Evolutionary conservation across 2,888 invertebrate genomes (phyloP).

Genomic region (Trichogramma dendrolimi): DNA sequence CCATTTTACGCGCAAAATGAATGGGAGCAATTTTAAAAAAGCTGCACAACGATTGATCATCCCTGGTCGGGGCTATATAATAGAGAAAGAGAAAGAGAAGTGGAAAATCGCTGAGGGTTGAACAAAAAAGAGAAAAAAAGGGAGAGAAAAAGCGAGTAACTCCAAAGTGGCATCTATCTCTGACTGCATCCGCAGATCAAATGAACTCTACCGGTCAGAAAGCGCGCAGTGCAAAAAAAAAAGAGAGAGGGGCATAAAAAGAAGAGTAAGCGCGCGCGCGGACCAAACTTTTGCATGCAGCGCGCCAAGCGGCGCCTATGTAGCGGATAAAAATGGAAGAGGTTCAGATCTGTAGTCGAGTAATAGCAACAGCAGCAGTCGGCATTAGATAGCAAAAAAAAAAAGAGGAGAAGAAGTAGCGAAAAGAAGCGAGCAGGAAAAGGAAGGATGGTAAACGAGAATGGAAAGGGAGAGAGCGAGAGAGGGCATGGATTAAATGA

Average conservation of each 20-base stretch:
- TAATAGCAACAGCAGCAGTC: no score
- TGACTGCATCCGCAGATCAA: no score
- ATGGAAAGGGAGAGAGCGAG: background rate
- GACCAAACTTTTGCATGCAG: no score
- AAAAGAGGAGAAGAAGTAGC: background rate
- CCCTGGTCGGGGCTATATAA: slow-evolving; percentile 25
- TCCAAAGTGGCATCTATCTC: background rate
- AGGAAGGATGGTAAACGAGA: background rate
- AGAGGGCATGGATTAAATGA: background rate
- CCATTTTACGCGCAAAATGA: slow-evolving; percentile 26
- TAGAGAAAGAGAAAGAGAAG: slow-evolving; percentile 23
- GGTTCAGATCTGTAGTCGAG: no score
- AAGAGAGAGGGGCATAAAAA: background rate
- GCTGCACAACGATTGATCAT: slow-evolving; percentile 36
- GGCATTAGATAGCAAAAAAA: background rate
- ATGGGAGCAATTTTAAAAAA: slow-evolving; percentile 37
- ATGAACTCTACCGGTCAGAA: no score
- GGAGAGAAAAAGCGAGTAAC: slow-evolving; percentile 2
- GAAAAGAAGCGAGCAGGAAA: background rate
- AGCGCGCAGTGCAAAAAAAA: background rate
- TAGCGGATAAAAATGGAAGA: background rate
- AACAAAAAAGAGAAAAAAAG: slow-evolving; percentile 3
- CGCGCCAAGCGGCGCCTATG: background rate
- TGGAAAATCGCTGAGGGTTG: slow-evolving; percentile 14
- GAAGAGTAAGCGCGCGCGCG: background rate